Evolutionary conservation across 2,797 vertebrate species (phyloP).

Genomic region (Hippoglossus hippoglossus): DNA sequence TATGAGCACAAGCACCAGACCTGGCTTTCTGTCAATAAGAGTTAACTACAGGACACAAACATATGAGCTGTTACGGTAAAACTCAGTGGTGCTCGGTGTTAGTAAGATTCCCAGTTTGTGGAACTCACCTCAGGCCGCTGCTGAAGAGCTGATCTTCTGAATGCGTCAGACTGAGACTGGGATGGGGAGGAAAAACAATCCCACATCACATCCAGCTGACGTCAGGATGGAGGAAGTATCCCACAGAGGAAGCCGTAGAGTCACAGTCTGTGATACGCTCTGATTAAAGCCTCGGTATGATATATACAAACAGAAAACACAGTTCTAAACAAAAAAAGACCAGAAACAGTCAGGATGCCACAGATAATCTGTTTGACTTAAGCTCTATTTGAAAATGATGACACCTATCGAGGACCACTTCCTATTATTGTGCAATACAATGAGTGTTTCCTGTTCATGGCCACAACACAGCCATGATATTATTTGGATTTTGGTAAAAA

Average conservation of each 20-base stretch:
- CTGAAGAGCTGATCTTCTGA: slow-evolving; percentile 58
- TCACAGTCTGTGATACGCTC: slow-evolving; percentile 23
- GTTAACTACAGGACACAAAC: slow-evolving; percentile 4
- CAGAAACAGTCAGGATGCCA: background rate
- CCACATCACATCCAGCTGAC: slow-evolving; percentile 67
- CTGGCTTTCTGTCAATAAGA: slow-evolving; percentile 5
- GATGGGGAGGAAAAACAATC: slow-evolving; percentile 58
- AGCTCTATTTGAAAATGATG: background rate
- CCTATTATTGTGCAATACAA: background rate
- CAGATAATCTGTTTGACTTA: background rate
- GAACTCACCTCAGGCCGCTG: slow-evolving; percentile 62
- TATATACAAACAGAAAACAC: background rate
- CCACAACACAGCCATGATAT: background rate
- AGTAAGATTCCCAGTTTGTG: background rate
- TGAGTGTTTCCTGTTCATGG: background rate
- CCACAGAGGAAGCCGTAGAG: slow-evolving; percentile 39
- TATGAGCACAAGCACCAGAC: slow-evolving; percentile 41
- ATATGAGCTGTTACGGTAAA: background rate
- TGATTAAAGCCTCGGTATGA: background rate
- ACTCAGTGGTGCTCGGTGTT: background rate
- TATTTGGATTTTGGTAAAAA: background rate
- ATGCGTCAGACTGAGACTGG: slow-evolving; percentile 59
- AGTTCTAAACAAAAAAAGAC: background rate
- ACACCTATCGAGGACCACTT: background rate
- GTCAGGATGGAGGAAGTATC: slow-evolving; percentile 73